phyloP scores from a whole-genome alignment of 2,113 vertebrate species.

The Gymnocephalus cernua region DNA sequence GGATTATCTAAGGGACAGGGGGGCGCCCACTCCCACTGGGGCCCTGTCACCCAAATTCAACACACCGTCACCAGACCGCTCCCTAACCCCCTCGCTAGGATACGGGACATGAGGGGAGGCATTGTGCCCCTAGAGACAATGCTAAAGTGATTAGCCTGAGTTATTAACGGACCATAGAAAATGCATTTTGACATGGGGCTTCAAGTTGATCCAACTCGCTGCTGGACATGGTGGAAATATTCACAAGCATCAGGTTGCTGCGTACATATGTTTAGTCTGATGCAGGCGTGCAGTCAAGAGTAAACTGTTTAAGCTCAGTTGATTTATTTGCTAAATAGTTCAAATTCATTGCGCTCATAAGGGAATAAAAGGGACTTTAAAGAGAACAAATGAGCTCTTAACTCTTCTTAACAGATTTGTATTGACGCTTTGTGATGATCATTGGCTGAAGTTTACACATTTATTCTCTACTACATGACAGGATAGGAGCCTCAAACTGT shows the following conservation, averaged over 20 bases:
- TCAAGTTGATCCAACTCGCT: constrained; percentile 53
- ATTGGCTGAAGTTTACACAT: not conserved
- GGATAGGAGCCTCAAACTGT: not conserved
- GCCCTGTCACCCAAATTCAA: constrained; percentile 83
- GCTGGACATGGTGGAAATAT: constrained; percentile 56
- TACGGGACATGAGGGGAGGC: constrained; percentile 59
- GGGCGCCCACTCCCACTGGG: constrained; percentile 64
- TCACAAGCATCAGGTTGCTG: constrained; percentile 46
- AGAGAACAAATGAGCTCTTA: not conserved
- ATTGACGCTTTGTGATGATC: not conserved
- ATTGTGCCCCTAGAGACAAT: constrained; percentile 69
- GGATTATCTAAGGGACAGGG: constrained; percentile 78
- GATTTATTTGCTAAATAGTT: constrained; percentile 24
- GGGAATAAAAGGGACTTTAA: not conserved
- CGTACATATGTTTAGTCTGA: constrained; percentile 31
- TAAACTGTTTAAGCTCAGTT: constrained; percentile 8
- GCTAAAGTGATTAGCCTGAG: constrained; percentile 75
- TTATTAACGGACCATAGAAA: constrained; percentile 72
- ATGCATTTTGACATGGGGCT: constrained; percentile 71
- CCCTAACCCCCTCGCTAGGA: constrained; percentile 45
- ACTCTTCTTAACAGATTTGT: not conserved
- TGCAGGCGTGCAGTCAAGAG: not conserved
- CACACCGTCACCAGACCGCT: constrained; percentile 64
- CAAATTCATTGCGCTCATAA: not conserved
- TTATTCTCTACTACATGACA: not conserved